phyloP scores from a whole-genome alignment of 2,888 invertebrate genomes.

The Clivina fossor region DNA sequence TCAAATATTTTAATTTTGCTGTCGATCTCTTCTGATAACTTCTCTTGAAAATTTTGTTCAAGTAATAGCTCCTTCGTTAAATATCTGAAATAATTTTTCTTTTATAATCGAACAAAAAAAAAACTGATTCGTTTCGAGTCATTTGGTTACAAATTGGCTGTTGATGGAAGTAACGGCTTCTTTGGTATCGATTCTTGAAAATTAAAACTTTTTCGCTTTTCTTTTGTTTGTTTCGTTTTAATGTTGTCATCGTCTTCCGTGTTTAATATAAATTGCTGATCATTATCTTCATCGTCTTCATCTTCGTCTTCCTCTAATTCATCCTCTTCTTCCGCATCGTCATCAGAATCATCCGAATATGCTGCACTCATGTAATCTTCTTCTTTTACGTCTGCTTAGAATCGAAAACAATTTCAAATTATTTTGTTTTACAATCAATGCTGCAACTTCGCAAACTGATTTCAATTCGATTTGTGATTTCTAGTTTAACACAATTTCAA shows the following conservation, averaged over 20 bases:
- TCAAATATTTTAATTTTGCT: conserved; percentile 37
- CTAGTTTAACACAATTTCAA: not conserved
- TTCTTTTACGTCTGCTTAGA: not conserved
- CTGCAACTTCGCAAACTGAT: too few relatives aligned
- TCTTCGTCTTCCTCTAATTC: conserved; percentile 27
- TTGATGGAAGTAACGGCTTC: not conserved
- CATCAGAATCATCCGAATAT: conserved; percentile 26
- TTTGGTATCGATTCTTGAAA: conserved; percentile 15
- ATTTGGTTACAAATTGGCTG: conserved; percentile 15
- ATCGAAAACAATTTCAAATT: too few relatives aligned
- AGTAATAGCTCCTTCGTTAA: conserved; percentile 4
- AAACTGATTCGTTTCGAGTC: conserved; percentile 3
- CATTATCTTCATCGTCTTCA: conserved; percentile 20
- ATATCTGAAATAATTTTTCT: conserved; percentile 17
- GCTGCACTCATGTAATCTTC: conserved; percentile 22
- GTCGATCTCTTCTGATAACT: conserved; percentile 3
- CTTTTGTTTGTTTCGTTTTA: not conserved
- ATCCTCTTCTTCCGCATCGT: conserved; percentile 23
- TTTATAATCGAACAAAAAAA: not conserved
- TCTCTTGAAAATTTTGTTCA: conserved; percentile 12
- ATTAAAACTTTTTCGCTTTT: conserved; percentile 10
- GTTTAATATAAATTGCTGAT: conserved; percentile 19
- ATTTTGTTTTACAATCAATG: too few relatives aligned
- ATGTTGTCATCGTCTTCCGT: conserved; percentile 11
- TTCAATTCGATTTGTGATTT: too few relatives aligned